phyloP scores from a whole-genome alignment of 2,888 invertebrate species.

The Noctua janthina region DNA sequence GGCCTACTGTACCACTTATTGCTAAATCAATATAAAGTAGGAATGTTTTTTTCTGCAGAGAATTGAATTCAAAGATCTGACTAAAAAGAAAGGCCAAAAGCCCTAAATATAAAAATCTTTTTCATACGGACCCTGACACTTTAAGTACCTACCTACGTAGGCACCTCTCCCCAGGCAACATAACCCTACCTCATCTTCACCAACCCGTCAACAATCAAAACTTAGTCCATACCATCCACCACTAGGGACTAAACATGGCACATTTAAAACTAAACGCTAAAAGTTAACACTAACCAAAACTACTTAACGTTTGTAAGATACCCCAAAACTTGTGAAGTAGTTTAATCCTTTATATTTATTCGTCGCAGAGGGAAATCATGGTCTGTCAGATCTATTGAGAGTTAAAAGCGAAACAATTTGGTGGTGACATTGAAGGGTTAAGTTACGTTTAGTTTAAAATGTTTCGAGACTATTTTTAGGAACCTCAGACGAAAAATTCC shows the following conservation, averaged over 20 bases:
- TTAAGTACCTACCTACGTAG: neutral
- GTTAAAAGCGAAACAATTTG: conserved; percentile 65
- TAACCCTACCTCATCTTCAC: conserved; percentile 21
- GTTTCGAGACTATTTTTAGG: conserved; percentile 13
- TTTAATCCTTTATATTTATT: conserved; percentile 79
- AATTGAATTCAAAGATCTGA: neutral
- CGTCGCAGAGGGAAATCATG: conserved; percentile 77
- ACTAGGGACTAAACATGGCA: conserved; percentile 58
- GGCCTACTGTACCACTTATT: neutral
- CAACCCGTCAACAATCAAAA: conserved; percentile 55
- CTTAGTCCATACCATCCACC: conserved; percentile 51
- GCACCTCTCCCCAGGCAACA: conserved; percentile 1
- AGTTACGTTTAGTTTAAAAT: conserved; percentile 52
- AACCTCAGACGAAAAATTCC: neutral
- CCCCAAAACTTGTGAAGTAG: conserved; percentile 73
- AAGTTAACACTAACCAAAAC: conserved; percentile 68
- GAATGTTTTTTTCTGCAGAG: neutral
- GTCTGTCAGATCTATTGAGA: conserved; percentile 63
- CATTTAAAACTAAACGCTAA: conserved; percentile 65
- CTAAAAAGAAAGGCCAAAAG: neutral
- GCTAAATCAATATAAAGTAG: neutral
- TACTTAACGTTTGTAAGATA: conserved; percentile 72
- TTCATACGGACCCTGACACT: neutral
- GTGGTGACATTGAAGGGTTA: conserved; percentile 60
- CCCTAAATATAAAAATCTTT: neutral